These are phyloP conservation scores for Drosophila buzzatii DNA, from an alignment of 2,888 invertebrate species.

Conservation along the genomic window DNA sequence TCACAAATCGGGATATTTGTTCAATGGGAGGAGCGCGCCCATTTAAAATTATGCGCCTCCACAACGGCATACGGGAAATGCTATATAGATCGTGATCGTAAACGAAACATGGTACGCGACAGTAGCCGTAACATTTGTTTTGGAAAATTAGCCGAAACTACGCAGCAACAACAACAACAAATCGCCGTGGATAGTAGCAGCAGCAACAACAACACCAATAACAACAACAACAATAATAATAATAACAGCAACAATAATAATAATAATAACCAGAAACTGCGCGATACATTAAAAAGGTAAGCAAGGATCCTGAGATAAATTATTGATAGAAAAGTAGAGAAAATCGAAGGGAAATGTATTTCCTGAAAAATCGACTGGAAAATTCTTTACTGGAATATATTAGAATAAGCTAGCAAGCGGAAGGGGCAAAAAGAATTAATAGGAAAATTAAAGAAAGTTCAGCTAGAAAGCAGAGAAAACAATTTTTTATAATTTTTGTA, in stretches of 20 bases:
- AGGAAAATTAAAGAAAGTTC: no score
- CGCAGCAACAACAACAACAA: constrained; percentile 87
- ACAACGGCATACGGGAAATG: constrained; percentile 91
- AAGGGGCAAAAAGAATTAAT: no score
- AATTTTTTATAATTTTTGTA: no score
- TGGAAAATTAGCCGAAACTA: constrained; percentile 98
- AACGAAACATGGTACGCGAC: constrained; percentile 99
- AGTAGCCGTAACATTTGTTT: constrained; percentile 99
- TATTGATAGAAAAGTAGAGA: constrained; percentile 9
- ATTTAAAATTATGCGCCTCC: constrained; percentile 84
- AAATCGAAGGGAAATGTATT: neutral
- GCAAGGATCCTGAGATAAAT: neutral
- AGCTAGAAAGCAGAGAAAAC: no score
- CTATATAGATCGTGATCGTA: constrained; percentile 83
- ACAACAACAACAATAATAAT: constrained; percentile 44
- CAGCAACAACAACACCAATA: constrained; percentile 89
- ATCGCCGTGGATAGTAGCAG: constrained; percentile 83
- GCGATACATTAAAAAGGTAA: constrained; percentile 79
- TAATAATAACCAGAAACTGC: constrained; percentile 42
- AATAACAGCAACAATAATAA: constrained; percentile 26
- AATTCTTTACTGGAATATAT: neutral
- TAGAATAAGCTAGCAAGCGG: neutral
- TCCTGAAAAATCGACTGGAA: neutral
- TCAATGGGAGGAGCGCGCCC: constrained; percentile 83
- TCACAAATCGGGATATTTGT: constrained; percentile 48